phyloP scores from a whole-genome alignment of 2,797 vertebrate species.

The Heteromormyrus szaboi region DNA sequence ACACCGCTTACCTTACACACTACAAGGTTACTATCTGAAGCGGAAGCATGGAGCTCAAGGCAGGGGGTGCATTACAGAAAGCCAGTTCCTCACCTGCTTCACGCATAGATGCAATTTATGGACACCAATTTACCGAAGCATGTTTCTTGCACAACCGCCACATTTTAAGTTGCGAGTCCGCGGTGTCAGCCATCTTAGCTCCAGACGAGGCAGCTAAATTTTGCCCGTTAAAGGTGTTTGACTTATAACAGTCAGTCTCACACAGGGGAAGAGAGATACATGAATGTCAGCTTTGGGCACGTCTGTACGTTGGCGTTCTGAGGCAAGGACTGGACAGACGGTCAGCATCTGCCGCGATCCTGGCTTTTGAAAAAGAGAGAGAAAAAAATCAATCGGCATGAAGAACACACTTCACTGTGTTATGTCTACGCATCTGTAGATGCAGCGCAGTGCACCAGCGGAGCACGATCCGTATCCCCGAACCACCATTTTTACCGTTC shows the following conservation, averaged over 20 bases:
- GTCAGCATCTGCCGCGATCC: background rate
- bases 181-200: background rate
- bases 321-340: background rate
- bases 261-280: background rate
- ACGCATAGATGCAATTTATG: background rate
- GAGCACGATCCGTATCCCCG: constrained; percentile 26
- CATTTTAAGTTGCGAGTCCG: background rate
- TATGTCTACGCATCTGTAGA: constrained; percentile 45
- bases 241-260: background rate
- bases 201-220: background rate
- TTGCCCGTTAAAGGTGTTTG: background rate
- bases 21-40: background rate
- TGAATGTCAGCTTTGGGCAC: background rate
- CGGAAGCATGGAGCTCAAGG: background rate
- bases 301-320: background rate
- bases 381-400: background rate
- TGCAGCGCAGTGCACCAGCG: constrained; percentile 17
- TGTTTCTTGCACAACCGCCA: background rate
- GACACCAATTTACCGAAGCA: background rate
- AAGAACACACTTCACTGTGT: constrained; percentile 31
- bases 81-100: background rate
- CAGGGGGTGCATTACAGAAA: background rate
- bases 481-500: background rate
- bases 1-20: background rate
- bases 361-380: background rate